Conservation (phyloP, 2,797 vertebrate species). For the Crax fasciolata region DNA sequence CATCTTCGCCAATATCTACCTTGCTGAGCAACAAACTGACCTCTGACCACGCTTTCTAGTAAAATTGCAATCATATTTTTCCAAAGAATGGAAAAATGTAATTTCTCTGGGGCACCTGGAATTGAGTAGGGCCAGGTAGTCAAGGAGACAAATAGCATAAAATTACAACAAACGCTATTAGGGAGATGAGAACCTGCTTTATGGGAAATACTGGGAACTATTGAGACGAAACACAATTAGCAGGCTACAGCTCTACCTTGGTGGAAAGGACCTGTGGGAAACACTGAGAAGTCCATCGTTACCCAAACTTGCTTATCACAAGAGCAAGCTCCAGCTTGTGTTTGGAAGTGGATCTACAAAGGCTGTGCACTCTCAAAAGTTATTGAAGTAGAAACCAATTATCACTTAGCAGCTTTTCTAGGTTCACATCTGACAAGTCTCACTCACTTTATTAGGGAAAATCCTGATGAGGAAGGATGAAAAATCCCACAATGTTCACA, state of each 20-base stretch:
- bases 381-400: neutral
- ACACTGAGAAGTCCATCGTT: neutral
- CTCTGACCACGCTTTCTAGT: neutral
- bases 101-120: neutral
- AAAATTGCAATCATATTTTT: neutral
- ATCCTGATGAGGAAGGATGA: neutral
- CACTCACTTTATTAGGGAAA: neutral
- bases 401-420: neutral
- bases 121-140: neutral
- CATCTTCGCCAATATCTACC: neutral
- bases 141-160: slow-evolving; percentile 41
- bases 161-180: neutral
- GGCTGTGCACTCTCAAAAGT: neutral
- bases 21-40: neutral
- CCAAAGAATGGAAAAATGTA: neutral
- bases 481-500: neutral
- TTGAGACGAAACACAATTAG: neutral
- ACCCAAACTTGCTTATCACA: neutral
- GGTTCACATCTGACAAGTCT: neutral
- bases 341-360: neutral
- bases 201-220: neutral
- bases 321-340: neutral
- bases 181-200: neutral
- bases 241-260: neutral
- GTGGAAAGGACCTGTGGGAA: neutral